Evolutionary conservation across 2,888 invertebrate species (phyloP), one percentile per base, ranked within the genome.

Genomic region (Endomychus coccineus): DNA sequence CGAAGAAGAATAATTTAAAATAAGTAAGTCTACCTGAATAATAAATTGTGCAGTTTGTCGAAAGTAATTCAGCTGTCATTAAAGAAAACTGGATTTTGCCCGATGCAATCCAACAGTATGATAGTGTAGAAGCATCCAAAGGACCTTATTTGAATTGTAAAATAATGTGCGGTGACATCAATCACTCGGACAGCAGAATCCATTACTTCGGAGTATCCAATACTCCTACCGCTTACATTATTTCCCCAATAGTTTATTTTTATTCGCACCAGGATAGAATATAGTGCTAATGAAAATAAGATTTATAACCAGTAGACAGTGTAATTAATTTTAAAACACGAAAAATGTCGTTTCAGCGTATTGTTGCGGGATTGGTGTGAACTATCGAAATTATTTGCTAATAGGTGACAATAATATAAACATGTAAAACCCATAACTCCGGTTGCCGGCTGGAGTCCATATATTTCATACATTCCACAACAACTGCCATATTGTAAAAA

Each of bases 91-190:
- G n/a, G n/a, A n/a, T n/a, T n/a, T n/a, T n/a, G n/a, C n/a, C n/a
- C 34, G 28, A 22, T 22, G 19, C 17, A 35, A 27, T 28, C 27
- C 7, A 28, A 16, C 34, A 11, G 27, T 14, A n/a, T n/a, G n/a
- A n/a, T n/a, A n/a, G n/a, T n/a, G 30, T 24, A 30, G 37, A 16
- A 37, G 27, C 31, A 25, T n/a, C 17, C 13, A 28, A 37, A 32
- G 19, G 10, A 27, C 32, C 39, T 33, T 15, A 44, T 44, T 36
- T 42, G 42, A 44, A 42, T 44, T 44, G 44, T 36, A 44, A 39
- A 44, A 39, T 36, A 42, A 42, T 35, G 34, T 22, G 24, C 34
- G 42, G 44, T 23, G 30, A 36, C 27, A 43, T 43, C 42, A 44
- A 44, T 44, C 44, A 44, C 34, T 39, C 39, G 44, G 39, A 42